These are phyloP conservation scores for Drosophila tsacasi DNA, from an alignment of 1,140 invertebrate genomes.

Conservation along the genomic window DNA sequence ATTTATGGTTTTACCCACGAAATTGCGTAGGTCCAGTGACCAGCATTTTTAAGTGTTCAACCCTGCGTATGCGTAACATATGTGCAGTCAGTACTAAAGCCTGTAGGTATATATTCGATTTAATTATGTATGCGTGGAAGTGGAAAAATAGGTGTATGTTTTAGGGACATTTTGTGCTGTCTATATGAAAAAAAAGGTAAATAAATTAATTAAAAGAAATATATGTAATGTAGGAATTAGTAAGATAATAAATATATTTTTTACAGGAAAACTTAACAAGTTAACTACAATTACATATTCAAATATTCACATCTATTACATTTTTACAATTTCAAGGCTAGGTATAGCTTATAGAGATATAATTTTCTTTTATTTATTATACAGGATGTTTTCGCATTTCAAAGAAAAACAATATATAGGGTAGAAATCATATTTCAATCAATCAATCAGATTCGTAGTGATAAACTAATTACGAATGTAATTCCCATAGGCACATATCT, in stretches of 20 bases:
- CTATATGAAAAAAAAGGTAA: neutral
- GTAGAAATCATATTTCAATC: neutral
- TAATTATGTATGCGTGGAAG: constrained; percentile 47
- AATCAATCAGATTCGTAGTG: neutral
- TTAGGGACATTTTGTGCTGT: neutral
- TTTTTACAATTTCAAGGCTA: no score
- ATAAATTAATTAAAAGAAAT: neutral
- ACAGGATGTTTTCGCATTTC: neutral
- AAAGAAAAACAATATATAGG: neutral
- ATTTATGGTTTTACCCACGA: constrained; percentile 60
- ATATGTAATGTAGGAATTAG: no score
- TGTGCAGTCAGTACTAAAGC: constrained; percentile 24
- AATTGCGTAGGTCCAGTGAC: constrained; percentile 40
- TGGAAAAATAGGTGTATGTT: constrained; percentile 13
- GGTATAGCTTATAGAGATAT: neutral
- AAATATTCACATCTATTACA: no score
- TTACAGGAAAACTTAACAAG: no score
- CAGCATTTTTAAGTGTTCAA: constrained; percentile 60
- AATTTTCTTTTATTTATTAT: neutral
- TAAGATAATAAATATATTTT: no score
- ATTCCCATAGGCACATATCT: neutral
- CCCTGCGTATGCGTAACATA: constrained; percentile 62
- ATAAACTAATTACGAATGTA: constrained; percentile 13
- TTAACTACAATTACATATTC: neutral
- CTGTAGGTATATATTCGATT: constrained; percentile 43